Percentiles rank a stretch among this genome's conserved stretches.
Evolutionary conservation across 2,113 vertebrate genomes (phyloP).

Genomic region (Spea bombifrons): DNA sequence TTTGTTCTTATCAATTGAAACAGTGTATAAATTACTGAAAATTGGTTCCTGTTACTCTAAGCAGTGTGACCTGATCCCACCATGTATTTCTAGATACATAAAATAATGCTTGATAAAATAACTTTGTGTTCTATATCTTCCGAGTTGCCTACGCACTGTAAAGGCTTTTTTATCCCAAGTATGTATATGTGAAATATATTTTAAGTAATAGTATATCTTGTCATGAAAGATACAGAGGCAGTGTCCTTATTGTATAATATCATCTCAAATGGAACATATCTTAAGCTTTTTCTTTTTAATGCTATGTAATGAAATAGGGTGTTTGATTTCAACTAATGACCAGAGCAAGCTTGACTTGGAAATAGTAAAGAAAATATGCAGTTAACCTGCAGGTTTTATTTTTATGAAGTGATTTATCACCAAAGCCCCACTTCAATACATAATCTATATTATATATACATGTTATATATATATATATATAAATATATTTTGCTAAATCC

Average conservation of each 20-base stretch:
- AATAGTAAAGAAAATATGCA: constrained; percentile 30
- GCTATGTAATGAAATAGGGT: constrained; percentile 11
- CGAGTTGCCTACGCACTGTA: constrained; percentile 15
- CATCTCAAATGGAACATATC: constrained; percentile 58
- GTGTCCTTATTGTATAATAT: constrained; percentile 2
- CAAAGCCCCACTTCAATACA: constrained; percentile 39
- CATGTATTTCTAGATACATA: constrained; percentile 9
- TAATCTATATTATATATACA: constrained; percentile 31
- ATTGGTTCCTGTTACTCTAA: constrained; percentile 54
- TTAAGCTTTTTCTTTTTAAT: constrained; percentile 44
- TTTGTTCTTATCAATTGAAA: constrained; percentile 6
- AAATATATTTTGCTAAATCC: constrained; percentile 28
- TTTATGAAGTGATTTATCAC: constrained; percentile 34
- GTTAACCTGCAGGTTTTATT: constrained; percentile 31
- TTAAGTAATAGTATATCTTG: not conserved
- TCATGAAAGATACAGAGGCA: not conserved
- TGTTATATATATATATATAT: constrained; percentile 26
- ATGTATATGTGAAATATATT: constrained; percentile 2
- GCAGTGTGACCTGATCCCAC: constrained; percentile 65
- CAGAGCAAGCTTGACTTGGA: constrained; percentile 31
- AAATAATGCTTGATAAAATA: constrained; percentile 19
- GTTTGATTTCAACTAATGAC: constrained; percentile 11
- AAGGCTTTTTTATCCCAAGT: not conserved
- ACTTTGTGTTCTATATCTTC: constrained; percentile 1
- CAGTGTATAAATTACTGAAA: constrained; percentile 51